These are phyloP conservation scores for Dascyllus trimaculatus DNA, from an alignment of 2,113 vertebrate species.

Conservation along the genomic window DNA sequence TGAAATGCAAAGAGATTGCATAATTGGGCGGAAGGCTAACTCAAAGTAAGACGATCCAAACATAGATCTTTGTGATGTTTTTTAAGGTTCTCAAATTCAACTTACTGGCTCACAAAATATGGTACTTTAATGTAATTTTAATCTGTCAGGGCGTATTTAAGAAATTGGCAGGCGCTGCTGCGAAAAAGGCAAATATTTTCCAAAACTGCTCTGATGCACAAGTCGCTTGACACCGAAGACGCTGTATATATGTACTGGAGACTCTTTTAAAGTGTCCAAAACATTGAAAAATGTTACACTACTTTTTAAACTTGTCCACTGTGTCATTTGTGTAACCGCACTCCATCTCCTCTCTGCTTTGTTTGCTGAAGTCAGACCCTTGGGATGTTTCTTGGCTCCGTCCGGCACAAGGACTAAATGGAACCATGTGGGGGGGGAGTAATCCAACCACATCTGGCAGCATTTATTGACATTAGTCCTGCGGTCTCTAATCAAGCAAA, in stretches of 20 bases:
- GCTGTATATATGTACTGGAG: neutral
- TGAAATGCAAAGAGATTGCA: slow-evolving; percentile 68
- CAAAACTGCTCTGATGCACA: neutral
- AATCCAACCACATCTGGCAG: slow-evolving; percentile 73
- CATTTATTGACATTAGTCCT: slow-evolving; percentile 73
- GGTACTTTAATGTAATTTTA: slow-evolving; percentile 12
- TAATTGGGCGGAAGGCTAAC: slow-evolving; percentile 51
- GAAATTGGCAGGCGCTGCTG: neutral
- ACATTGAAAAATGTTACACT: neutral
- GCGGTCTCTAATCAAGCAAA: slow-evolving; percentile 75
- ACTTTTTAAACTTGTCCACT: slow-evolving; percentile 5
- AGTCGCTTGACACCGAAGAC: neutral
- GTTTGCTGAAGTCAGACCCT: slow-evolving; percentile 26
- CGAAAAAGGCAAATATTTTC: neutral
- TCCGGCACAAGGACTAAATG: slow-evolving; percentile 36
- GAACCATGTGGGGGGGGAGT: slow-evolving; percentile 51
- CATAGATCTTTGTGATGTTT: slow-evolving; percentile 46
- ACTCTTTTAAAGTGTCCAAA: neutral
- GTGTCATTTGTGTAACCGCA: neutral
- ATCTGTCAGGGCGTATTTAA: neutral
- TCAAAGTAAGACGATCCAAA: slow-evolving; percentile 57
- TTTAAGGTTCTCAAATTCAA: slow-evolving; percentile 19
- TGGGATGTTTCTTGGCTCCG: slow-evolving; percentile 18
- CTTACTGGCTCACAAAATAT: slow-evolving; percentile 18
- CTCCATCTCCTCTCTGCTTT: slow-evolving; percentile 12